These are phyloP conservation scores for Alloscopus bannaensis DNA, from an alignment of 2,888 invertebrate species.

Conservation along the genomic window DNA sequence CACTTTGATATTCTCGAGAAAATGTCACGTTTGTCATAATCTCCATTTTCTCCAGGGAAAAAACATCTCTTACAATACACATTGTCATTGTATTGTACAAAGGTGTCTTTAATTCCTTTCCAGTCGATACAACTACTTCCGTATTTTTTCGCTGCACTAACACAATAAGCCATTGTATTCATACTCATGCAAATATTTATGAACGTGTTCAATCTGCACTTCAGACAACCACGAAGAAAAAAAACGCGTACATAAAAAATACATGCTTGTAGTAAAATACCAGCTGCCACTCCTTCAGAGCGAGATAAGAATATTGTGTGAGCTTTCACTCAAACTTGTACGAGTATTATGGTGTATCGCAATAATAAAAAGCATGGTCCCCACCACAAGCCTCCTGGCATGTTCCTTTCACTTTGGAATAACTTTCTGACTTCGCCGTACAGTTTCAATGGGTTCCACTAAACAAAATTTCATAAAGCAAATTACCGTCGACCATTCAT, in stretches of 20 bases:
- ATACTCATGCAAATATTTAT: background rate
- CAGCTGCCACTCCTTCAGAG: slow-evolving; percentile 39
- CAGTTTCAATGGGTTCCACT: slow-evolving; percentile 15
- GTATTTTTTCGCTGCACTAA: slow-evolving; percentile 21
- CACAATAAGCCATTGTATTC: slow-evolving; percentile 12
- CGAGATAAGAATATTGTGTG: slow-evolving; percentile 34
- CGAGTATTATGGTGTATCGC: background rate
- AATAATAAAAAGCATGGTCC: no score
- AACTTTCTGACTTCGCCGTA: slow-evolving; percentile 14
- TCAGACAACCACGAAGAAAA: background rate
- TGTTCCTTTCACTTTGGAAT: slow-evolving; percentile 34
- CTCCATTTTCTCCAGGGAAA: no score
- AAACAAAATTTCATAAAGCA: slow-evolving; percentile 54
- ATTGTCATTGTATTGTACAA: background rate
- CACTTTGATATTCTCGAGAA: background rate
- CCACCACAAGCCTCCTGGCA: no score
- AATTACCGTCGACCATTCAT: slow-evolving; percentile 60
- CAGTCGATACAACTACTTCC: slow-evolving; percentile 36
- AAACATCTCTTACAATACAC: background rate
- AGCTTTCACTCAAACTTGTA: slow-evolving; percentile 42
- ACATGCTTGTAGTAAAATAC: slow-evolving; percentile 16
- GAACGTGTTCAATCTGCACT: background rate
- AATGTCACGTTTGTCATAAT: slow-evolving; percentile 30
- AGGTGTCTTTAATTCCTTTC: background rate
- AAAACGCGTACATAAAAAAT: background rate